A percentile compares a stretch with the other conserved stretches of the same genome.
Conservation (phyloP, 2,113 vertebrate genomes). For the Oncorhynchus mykiss region DNA sequence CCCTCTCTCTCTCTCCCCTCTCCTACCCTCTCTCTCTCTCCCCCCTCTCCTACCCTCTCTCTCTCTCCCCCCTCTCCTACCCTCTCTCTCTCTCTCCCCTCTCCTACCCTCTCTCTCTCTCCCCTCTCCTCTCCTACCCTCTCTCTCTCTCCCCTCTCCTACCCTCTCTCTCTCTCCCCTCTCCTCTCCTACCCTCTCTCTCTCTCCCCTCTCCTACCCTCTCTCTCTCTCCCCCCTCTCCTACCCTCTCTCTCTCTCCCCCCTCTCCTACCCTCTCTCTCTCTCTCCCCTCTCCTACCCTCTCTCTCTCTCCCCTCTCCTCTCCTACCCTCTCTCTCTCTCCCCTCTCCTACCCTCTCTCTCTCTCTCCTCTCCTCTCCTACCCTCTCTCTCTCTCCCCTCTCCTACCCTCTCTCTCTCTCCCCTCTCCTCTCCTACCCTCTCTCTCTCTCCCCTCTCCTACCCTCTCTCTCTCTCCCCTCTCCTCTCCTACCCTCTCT, state of each 20-base stretch:
- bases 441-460: background rate
- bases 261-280: background rate
- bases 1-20: background rate
- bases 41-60: background rate
- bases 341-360: background rate
- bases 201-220: too few relatives aligned
- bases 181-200: too few relatives aligned
- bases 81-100: constrained; percentile 2
- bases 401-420: background rate
- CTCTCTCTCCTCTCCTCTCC: background rate
- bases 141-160: background rate
- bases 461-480: background rate
- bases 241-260: background rate
- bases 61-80: background rate
- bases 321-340: background rate
- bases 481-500: background rate
- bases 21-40: background rate
- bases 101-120: too few relatives aligned
- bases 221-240: background rate
- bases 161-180: background rate
- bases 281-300: too few relatives aligned
- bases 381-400: background rate
- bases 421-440: background rate
- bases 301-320: background rate
- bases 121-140: background rate